Evolutionary conservation across 2,888 invertebrate species (phyloP), one percentile per base, ranked within the genome.

Genomic region (Cacoxenus indagator): DNA sequence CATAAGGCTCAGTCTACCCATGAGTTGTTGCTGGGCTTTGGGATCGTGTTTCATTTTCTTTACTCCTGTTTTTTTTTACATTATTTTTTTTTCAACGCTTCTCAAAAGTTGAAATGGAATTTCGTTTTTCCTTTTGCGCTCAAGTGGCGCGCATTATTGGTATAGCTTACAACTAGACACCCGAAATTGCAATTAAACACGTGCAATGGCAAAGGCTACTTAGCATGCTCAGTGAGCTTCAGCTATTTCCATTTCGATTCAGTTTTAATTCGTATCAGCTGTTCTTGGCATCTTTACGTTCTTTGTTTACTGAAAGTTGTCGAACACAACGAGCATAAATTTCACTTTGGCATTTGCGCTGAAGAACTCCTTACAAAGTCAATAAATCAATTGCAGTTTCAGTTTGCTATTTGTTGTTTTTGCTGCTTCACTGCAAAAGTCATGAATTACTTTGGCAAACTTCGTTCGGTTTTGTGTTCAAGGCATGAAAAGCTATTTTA

Each of bases 351-450:
- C 14, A 14, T 37, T 31, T 31, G 4, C 14, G 37, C 14, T 37
- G 37, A 37, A 11, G 2, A 37, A 37, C 8, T 65, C 65, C 55
- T 3, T 76, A 70, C 69, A 82, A 76, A 78, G 82, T 81, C 78
- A 82, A 79, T 79, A 79, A 79, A 79, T 79, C 78, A 79, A 82
- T 79, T 81, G 74, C 82, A 78, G 70, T 37, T 37, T 37, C n/a
- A n/a, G 37, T 37, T 37, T 37, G 31, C 9, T 31, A 9, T 31
- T 31, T 8, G 9, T 37, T 37, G 37, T 37, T 37, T 37, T 37
- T 37, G 37, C 14, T 37, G 37, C 14, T 2, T 14, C 9, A 14
- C 37, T 11, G 37, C 37, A 37, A 37, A 37, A 37, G 37, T 37
- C 37, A 11, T 37, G 9, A 37, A 37, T 37, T 11, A 37, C 9